phyloP scores from a whole-genome alignment of 1,140 invertebrate genomes.

The Pseudomyrmex pallidus region DNA sequence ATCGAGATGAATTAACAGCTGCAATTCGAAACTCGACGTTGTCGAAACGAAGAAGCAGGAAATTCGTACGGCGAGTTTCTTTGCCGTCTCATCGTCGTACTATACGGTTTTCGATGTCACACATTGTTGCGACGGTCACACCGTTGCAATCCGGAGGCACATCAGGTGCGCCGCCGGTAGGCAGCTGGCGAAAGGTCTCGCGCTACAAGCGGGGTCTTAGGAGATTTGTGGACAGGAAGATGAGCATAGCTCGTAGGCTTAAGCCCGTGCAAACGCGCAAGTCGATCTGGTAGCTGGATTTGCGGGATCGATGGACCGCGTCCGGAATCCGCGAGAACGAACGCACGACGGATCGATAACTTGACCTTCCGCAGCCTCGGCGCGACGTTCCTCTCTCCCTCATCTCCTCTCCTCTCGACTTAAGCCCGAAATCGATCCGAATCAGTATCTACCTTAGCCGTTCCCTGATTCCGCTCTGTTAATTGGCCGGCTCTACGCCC shows the following conservation, averaged over 20 bases:
- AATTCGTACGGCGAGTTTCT: neutral
- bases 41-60: too few relatives aligned
- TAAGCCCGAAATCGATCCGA: conserved; percentile 54
- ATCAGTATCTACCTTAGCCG: conserved; percentile 55
- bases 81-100: neutral
- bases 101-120: neutral
- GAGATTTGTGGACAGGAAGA: conserved; percentile 72
- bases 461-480: conserved; percentile 50
- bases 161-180: conserved; percentile 10
- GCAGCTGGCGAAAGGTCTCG: conserved; percentile 57
- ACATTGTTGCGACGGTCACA: neutral
- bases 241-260: conserved; percentile 72
- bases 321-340: conserved; percentile 50
- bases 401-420: neutral
- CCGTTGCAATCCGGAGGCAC: neutral
- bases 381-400: neutral
- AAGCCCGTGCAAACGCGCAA: conserved; percentile 70
- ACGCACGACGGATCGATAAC: conserved; percentile 59
- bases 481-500: conserved; percentile 51
- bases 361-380: conserved; percentile 3
- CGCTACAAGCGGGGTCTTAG: conserved; percentile 55
- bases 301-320: conserved; percentile 67
- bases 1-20: too few relatives aligned
- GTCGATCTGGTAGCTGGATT: conserved; percentile 73
- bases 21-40: too few relatives aligned